Evolutionary conservation across 2,113 vertebrate genomes (phyloP), one percentile per base, ranked within the genome.

Genomic region (Tympanuchus pallidicinctus): DNA sequence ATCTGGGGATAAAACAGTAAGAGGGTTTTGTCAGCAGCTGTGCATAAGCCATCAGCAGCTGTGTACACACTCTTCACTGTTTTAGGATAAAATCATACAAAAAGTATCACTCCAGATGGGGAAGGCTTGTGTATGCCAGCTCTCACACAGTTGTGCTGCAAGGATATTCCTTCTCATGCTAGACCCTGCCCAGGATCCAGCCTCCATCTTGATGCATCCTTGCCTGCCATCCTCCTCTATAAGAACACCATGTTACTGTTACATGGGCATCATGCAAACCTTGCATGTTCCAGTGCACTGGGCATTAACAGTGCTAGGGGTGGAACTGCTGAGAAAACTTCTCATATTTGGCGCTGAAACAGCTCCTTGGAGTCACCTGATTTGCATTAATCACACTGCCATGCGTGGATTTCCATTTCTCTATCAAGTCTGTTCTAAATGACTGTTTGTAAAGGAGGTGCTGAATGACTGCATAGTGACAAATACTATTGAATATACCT

Each of bases 1-100:
- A 94, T 87, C 72, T 87, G 71, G 45, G 21, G 71, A 92, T 94
- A 93, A 87, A 92, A 32, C 84, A 84, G 48, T 82, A 82, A 59
- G 84, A 90, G 83, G 74, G 77, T 95, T 94, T 95, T 95, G 81
- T 94, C 75, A 92, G 91, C 91, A 95, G 96, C 94, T 95, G 86
- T 86, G 69, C 61, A 74, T 81, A 64, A 95, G 72, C 82, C 71
- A 84, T 43, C 80, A 92, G 93, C 95, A 96, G 90, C 92, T 93
- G 92, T 85, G 91, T 50, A 85, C 66, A 88, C 70, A 86, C 67
- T 82, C 84, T 70, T 91, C 38, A 82, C 45, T 60, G 38, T 63
- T 89, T 79, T 22, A 76, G 71, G 45, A 93, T 64, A 93, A 80
- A 90, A 89, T 70, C 38, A 59, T 17, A 88, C n/a, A 63, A 64